These are phyloP conservation scores for Pandemis heparana DNA, from an alignment of 2,888 invertebrate species.

Conservation along the genomic window DNA sequence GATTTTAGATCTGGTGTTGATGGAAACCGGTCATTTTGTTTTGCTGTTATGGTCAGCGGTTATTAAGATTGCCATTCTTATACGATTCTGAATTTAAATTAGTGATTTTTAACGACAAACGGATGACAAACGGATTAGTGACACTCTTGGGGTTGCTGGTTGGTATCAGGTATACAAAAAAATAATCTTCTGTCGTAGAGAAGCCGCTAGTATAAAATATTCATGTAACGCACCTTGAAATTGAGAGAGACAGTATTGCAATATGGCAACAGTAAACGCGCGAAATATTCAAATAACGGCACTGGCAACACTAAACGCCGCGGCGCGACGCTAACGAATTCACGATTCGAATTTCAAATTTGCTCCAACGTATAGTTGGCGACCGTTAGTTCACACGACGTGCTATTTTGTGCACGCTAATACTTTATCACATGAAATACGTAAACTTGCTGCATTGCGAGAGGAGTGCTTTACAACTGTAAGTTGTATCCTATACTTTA, in stretches of 20 bases:
- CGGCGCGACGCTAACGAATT: constrained; percentile 1
- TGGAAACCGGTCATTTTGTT: background rate
- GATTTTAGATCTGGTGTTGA: background rate
- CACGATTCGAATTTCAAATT: constrained; percentile 31
- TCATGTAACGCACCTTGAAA: constrained; percentile 6
- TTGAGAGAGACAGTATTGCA: background rate
- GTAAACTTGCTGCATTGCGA: too few species aligned
- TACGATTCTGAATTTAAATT: too few species aligned
- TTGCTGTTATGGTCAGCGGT: background rate
- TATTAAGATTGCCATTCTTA: background rate
- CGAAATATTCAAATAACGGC: constrained; percentile 5
- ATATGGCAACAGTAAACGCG: background rate
- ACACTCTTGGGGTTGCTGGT: too few species aligned
- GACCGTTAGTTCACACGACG: background rate
- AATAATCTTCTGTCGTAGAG: background rate
- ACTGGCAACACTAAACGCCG: constrained; percentile 15
- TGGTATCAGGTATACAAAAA: too few species aligned
- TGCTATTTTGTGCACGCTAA: constrained; percentile 6
- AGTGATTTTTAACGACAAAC: too few species aligned
- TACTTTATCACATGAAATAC: background rate
- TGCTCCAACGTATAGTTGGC: constrained; percentile 15
- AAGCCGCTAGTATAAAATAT: background rate
- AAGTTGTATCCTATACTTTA: too few species aligned
- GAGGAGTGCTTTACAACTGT: too few species aligned
- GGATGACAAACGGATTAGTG: too few species aligned